Conservation (phyloP, 2,113 vertebrate genomes). For the Tragelaphus scriptus region DNA sequence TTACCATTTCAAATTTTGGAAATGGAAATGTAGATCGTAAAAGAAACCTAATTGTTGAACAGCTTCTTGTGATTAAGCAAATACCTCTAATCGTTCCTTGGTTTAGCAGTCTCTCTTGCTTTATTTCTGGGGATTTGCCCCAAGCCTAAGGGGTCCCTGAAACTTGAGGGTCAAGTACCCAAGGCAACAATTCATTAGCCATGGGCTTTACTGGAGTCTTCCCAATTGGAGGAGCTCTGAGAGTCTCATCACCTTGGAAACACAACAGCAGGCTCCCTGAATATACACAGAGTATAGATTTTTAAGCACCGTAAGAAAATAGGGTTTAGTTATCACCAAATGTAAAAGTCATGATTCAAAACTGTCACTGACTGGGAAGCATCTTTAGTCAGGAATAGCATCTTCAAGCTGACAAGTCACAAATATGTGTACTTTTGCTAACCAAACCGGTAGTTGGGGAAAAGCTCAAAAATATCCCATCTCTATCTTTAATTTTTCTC, state of each 20-base stretch:
- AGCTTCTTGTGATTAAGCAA: background rate
- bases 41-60: background rate
- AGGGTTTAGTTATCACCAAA: background rate
- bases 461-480: background rate
- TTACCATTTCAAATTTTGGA: background rate
- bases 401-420: background rate
- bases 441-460: background rate
- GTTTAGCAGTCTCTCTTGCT: background rate
- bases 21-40: background rate
- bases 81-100: background rate
- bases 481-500: background rate
- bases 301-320: constrained; percentile 20
- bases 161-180: background rate
- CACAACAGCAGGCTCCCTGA: constrained; percentile 10
- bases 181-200: background rate
- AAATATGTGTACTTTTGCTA: constrained; percentile 13
- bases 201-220: background rate
- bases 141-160: background rate
- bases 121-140: background rate
- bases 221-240: background rate
- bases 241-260: constrained; percentile 57
- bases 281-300: background rate
- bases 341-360: constrained; percentile 15
- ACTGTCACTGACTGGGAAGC: background rate
- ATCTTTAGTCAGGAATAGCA: background rate